Conservation (phyloP, 2,888 invertebrate species). For the Agrotis ipsilon region DNA sequence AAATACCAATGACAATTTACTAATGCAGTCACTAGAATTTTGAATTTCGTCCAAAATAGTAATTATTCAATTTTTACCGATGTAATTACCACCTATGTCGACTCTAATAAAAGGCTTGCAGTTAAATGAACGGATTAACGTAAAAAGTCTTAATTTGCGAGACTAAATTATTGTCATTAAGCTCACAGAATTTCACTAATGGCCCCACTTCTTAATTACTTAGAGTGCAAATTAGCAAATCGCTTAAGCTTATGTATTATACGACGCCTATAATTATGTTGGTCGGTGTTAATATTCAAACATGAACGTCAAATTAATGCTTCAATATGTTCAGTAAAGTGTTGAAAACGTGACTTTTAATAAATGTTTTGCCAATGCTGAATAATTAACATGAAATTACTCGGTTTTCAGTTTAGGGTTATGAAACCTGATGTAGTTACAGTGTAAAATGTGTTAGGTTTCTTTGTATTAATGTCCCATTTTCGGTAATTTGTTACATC, state of each 20-base stretch:
- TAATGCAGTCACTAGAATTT: slow-evolving; percentile 23
- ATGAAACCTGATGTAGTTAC: slow-evolving; percentile 11
- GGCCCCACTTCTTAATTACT: slow-evolving; percentile 26
- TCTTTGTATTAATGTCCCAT: slow-evolving; percentile 31
- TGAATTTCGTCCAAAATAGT: slow-evolving; percentile 11
- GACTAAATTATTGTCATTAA: slow-evolving; percentile 26
- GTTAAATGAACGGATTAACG: slow-evolving; percentile 7
- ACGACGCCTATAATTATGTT: slow-evolving; percentile 36
- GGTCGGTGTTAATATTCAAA: slow-evolving; percentile 51
- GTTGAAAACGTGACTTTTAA: slow-evolving; percentile 42
- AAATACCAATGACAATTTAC: slow-evolving; percentile 23
- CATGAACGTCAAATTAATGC: slow-evolving; percentile 46
- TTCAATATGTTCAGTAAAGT: slow-evolving; percentile 45
- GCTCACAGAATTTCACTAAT: slow-evolving; percentile 34
- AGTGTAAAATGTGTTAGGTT: slow-evolving; percentile 12
- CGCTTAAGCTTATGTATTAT: slow-evolving; percentile 45
- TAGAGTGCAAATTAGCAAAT: slow-evolving; percentile 40
- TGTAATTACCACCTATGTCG: slow-evolving; percentile 22
- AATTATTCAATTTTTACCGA: slow-evolving; percentile 10
- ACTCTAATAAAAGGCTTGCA: slow-evolving; percentile 11
- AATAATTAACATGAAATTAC: slow-evolving; percentile 49
- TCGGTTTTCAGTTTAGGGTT: slow-evolving; percentile 8
- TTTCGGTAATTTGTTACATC: slow-evolving; percentile 16
- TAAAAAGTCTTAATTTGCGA: slow-evolving; percentile 11
- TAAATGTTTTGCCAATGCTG: slow-evolving; percentile 38